Conservation (phyloP, 2,888 invertebrate genomes). For the Lutraria lutraria region DNA sequence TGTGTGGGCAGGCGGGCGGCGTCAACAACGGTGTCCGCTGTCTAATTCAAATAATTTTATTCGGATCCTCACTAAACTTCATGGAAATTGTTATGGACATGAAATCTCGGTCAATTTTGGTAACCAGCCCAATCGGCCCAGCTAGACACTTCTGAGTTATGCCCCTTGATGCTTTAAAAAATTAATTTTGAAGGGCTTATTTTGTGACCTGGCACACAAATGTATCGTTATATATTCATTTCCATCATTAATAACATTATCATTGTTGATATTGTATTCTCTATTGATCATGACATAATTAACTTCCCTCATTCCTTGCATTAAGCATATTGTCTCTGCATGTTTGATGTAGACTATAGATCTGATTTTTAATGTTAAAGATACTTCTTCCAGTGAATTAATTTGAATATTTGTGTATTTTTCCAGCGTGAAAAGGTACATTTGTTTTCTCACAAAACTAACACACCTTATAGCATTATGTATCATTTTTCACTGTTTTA, state of each 20-base stretch:
- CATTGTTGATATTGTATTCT: background rate
- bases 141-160: no score
- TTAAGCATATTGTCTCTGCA: background rate
- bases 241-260: background rate
- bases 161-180: no score
- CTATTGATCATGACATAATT: background rate
- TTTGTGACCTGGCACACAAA: no score
- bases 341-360: background rate
- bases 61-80: no score
- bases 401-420: background rate
- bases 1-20: no score
- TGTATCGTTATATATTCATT: no score
- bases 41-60: no score
- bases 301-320: background rate
- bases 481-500: slow-evolving; percentile 22
- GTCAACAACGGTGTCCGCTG: no score
- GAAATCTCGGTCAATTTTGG: no score
- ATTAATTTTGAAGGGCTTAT: no score
- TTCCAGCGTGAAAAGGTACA: slow-evolving; percentile 60
- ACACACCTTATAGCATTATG: slow-evolving; percentile 23
- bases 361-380: background rate
- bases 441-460: slow-evolving; percentile 5
- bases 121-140: no score
- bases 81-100: no score
- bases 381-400: background rate